Evolutionary conservation across 2,888 invertebrate genomes (phyloP), one percentile per base, ranked within the genome.

Genomic region (Cremastinae sp.): DNA sequence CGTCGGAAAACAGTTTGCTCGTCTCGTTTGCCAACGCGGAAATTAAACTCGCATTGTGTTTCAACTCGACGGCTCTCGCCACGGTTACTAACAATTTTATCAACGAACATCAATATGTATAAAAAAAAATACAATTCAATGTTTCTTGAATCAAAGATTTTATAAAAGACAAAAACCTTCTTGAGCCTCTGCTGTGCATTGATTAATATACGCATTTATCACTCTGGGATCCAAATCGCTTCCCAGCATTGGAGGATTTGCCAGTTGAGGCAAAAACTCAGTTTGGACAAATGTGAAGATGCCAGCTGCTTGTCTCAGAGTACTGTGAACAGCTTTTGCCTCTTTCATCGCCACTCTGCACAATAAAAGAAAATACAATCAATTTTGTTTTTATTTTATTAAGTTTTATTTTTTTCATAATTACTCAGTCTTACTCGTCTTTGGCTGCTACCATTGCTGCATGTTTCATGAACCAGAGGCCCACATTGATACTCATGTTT

Each of bases 151-250:
- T n/a, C n/a, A n/a, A n/a, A n/a, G n/a, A n/a, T n/a, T n/a, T n/a
- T n/a, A n/a, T n/a, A n/a, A n/a, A n/a, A 28, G 5, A 28, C 5
- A 2, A 28, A 58, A 45, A 88, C 89, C 92, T 91, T 94, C 93
- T 85, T 93, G 93, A 8, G 93, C 93, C 87, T 93, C 93, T 20
- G 93, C 93, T 18, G 92, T 92, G 83, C 92, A 92, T 84, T 93
- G 93, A 83, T 91, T 90, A 16, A 92, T 89, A 84, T 93, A 94
- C 12, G 93, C 93, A 75, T 91, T 91, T 78, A 93, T 84, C 16
- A 93, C 90, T 38, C 92, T 87, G 8, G 91, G 90, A 84, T 93
- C 93, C 72, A 92, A 88, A 86, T 93, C 93, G 78, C 89, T 89
- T 41, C 91, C 90, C 7, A 92, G 90, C 12, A 85, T 80, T 0